Evolutionary conservation across 2,888 invertebrate species (phyloP).

Genomic region (Drosophila limbata): DNA sequence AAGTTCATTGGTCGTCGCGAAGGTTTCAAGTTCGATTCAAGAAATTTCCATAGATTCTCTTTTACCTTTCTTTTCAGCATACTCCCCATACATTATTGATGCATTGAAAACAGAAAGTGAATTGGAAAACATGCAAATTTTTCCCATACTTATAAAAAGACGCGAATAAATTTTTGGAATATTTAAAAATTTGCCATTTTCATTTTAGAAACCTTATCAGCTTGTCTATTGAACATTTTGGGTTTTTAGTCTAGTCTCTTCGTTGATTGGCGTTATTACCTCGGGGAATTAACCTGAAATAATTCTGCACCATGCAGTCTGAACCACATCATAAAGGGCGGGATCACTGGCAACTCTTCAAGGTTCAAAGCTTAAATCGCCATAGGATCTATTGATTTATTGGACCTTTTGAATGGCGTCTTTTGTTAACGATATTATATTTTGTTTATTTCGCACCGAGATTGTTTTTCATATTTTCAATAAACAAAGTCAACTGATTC

Average conservation of each 20-base stretch:
- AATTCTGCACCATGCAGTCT: slow-evolving; percentile 60
- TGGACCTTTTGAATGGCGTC: slow-evolving; percentile 7
- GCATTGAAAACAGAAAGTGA: slow-evolving; percentile 13
- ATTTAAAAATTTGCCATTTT: background rate
- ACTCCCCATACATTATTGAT: slow-evolving; percentile 53
- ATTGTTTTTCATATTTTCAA: slow-evolving; percentile 59
- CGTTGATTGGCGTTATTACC: background rate
- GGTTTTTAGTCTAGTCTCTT: background rate
- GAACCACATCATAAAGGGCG: slow-evolving; percentile 11
- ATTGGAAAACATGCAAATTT: background rate
- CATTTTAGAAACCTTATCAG: slow-evolving; percentile 19
- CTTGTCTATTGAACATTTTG: slow-evolving; percentile 35
- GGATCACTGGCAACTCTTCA: background rate
- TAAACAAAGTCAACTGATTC: slow-evolving; percentile 73
- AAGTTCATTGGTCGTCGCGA: slow-evolving; percentile 67
- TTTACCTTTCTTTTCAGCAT: slow-evolving; percentile 12
- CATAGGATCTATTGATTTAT: slow-evolving; percentile 28
- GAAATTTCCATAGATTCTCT: slow-evolving; percentile 49
- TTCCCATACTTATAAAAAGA: background rate
- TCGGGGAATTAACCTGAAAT: slow-evolving; percentile 11
- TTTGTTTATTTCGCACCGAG: slow-evolving; percentile 25
- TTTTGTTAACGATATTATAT: slow-evolving; percentile 37
- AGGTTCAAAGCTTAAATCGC: background rate
- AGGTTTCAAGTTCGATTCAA: slow-evolving; percentile 56
- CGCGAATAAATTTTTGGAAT: background rate